Conservation (phyloP, 2,797 vertebrate genomes). For the Poeciliopsis turneri region DNA sequence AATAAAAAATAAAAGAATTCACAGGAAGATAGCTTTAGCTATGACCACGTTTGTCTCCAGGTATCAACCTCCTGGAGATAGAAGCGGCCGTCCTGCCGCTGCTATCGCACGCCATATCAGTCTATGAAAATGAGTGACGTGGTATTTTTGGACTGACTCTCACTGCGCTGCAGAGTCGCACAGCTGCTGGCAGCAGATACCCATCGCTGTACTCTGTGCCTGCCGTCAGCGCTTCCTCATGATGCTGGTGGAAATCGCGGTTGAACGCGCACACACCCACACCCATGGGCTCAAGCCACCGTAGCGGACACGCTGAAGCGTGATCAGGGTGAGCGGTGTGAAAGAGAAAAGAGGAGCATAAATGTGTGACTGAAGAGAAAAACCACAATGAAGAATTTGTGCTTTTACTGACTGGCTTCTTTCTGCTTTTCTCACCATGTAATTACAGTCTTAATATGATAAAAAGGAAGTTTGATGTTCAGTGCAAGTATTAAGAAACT, state of each 20-base stretch:
- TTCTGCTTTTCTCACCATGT: conserved; percentile 4
- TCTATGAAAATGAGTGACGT: conserved; percentile 69
- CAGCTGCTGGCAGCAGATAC: conserved; percentile 50
- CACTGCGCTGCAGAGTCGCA: conserved; percentile 2
- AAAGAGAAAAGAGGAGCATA: conserved; percentile 22
- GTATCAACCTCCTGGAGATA: conserved; percentile 46
- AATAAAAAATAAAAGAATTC: neutral
- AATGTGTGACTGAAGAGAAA: neutral
- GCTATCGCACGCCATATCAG: conserved; percentile 64
- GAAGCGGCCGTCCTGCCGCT: conserved; percentile 31
- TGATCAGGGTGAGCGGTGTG: conserved; percentile 39
- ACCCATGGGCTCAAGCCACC: conserved; percentile 9
- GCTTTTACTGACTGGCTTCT: conserved; percentile 6
- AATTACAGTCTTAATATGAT: conserved; percentile 1
- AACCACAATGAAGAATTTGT: neutral
- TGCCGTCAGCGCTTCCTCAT: conserved; percentile 52
- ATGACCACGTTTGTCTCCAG: conserved; percentile 51
- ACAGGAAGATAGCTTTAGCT: neutral
- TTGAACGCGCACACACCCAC: conserved; percentile 11
- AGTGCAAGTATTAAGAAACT: neutral
- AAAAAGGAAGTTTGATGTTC: neutral
- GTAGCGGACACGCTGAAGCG: conserved; percentile 19
- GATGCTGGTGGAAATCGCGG: conserved; percentile 20
- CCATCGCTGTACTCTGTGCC: conserved; percentile 51
- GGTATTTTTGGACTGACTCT: conserved; percentile 34